Conservation (phyloP, 2,797 vertebrate species). For the Crax fasciolata region DNA sequence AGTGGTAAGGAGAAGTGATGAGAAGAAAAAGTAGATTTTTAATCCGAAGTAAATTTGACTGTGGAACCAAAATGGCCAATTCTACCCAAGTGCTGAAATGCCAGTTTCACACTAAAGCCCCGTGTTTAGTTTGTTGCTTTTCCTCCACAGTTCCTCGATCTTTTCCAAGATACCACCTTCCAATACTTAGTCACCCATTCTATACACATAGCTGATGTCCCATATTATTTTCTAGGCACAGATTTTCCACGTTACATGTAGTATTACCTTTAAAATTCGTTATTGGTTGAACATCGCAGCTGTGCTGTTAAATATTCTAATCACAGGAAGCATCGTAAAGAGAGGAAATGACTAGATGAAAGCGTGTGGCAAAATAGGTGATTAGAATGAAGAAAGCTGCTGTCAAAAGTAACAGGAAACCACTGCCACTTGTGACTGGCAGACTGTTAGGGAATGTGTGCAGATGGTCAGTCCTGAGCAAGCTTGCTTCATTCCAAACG, state of each 20-base stretch:
- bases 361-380: not conserved
- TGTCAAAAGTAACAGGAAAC: conserved; percentile 42
- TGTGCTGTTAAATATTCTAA: conserved; percentile 15
- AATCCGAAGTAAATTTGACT: not conserved
- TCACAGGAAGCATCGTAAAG: not conserved
- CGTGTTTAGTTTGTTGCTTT: not conserved
- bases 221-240: not conserved
- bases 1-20: not conserved
- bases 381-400: conserved; percentile 18
- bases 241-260: not conserved
- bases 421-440: not conserved
- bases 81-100: not conserved
- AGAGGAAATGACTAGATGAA: conserved; percentile 32
- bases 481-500: rapidly evolving
- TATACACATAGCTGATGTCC: not conserved
- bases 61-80: not conserved
- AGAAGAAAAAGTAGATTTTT: not conserved
- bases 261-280: not conserved
- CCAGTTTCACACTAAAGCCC: not conserved
- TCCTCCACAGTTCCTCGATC: not conserved
- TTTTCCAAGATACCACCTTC: not conserved
- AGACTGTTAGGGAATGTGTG: not conserved
- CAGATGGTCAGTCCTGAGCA: not conserved
- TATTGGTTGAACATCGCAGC: conserved; percentile 21
- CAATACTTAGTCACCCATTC: not conserved